phyloP scores from a whole-genome alignment of 2,113 vertebrate species.

The Ochotona princeps region DNA sequence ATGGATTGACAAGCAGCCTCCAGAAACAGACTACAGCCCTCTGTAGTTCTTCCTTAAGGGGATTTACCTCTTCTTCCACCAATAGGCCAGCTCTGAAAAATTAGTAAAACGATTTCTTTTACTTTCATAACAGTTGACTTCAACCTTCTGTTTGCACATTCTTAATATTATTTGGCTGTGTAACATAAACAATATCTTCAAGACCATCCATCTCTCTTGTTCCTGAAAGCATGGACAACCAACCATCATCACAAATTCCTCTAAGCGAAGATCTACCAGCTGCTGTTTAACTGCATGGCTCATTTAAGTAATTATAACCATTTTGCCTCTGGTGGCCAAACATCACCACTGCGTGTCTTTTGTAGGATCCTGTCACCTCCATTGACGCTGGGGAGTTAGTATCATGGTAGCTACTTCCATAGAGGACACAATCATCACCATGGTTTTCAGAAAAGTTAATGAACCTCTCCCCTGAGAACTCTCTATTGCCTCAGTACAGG shows the following conservation, averaged over 20 bases:
- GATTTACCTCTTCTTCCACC: not conserved
- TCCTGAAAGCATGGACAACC: not conserved
- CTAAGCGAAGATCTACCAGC: not conserved
- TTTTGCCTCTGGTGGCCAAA: not conserved
- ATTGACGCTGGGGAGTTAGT: not conserved
- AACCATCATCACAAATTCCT: not conserved
- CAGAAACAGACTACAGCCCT: not conserved
- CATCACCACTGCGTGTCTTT: not conserved
- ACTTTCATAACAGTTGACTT: not conserved
- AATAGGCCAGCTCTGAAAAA: not conserved
- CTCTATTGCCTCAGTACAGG: not conserved
- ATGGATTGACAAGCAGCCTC: not conserved
- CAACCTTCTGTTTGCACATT: not conserved
- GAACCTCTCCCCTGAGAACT: not conserved
- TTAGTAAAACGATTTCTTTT: not conserved
- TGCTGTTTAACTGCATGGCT: not conserved
- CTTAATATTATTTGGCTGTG: not conserved
- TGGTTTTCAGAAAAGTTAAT: not conserved
- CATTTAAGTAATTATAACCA: not conserved
- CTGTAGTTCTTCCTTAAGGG: not conserved
- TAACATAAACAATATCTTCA: not conserved
- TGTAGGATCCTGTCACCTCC: not conserved
- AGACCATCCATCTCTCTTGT: not conserved
- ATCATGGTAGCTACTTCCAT: not conserved
- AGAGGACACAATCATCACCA: not conserved